Evolutionary conservation across 2,888 invertebrate species (phyloP).

Genomic region (Odontocerum albicorne): DNA sequence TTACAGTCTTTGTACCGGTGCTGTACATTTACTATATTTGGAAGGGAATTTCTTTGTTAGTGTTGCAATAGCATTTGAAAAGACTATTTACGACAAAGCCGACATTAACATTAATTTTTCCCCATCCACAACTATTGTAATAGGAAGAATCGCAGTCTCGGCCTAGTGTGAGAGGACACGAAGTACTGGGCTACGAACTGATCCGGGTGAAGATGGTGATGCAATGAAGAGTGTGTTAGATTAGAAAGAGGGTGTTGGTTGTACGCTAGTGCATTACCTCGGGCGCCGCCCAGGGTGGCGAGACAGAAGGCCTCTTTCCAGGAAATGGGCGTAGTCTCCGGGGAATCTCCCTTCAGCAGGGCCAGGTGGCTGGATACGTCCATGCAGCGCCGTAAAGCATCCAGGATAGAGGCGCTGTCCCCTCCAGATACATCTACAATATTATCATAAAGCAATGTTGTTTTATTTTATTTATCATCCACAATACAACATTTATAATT

Average conservation of each 20-base stretch:
- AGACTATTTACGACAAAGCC: no score
- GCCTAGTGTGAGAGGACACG: neutral
- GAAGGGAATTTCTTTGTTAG: no score
- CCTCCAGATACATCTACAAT: slow-evolving; percentile 81
- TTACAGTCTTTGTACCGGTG: no score
- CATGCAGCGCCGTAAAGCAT: slow-evolving; percentile 72
- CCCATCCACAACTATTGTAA: neutral
- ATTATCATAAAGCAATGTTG: neutral
- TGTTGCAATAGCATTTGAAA: no score
- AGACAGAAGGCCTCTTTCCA: slow-evolving; percentile 80
- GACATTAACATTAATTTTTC: no score
- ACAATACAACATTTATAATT: no score
- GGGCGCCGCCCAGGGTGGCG: slow-evolving; percentile 85
- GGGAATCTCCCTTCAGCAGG: slow-evolving; percentile 43
- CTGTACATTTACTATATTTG: no score
- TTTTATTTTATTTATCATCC: neutral
- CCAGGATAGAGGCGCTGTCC: slow-evolving; percentile 72
- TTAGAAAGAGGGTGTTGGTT: neutral
- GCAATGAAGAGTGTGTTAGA: no score
- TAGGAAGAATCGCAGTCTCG: neutral
- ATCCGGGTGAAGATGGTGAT: no score
- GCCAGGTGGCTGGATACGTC: slow-evolving; percentile 72
- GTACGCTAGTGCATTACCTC: slow-evolving; percentile 53
- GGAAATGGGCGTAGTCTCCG: slow-evolving; percentile 54
- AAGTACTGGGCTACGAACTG: no score